Base-by-base conservation (phyloP, 2,113 vertebrate genomes). In the Micronisus gabar region DNA sequence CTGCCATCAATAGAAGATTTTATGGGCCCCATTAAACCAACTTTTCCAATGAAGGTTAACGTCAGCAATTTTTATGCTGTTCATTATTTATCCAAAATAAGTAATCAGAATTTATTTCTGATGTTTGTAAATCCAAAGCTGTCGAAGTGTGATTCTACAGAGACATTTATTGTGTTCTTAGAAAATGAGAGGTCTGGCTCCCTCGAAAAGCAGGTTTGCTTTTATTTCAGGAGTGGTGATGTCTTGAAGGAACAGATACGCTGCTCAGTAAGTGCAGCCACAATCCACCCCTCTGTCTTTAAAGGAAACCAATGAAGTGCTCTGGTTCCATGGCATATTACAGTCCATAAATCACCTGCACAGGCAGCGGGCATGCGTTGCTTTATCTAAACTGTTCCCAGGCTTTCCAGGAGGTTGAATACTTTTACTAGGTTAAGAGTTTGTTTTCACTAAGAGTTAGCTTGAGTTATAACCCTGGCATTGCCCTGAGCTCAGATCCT, bases 41-140 rank as follows among this genome's bases (percentile, higher is more conserved):
- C 96, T 98, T 98, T 95, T 97, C 93, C 96, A 95, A 93, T 68
- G 88, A 97, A 97, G 92, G 95, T 98, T 97, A 95, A 96, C 53
- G 29, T 98, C 98, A 98, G 97, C 94, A 79, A 81, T 95, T 98
- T 97, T 98, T 96, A 96, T 93, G 85, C 81, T 92, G 73, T 96
- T 97, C 92, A 94, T 97, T 97, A 97, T 97, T 97, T 97, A 97
- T 97, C 93, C 88, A 98, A 96, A 98, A 97, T 97, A 98, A 98
- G 97, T 98, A 98, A 95, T 92, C 91, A 89, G 93, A 97, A 98
- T 98, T 97, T 97, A 93, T 91, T 90, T 97, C 73, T 92, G 85
- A 66, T 53, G 47, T 68, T 93, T 93, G 21, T 86, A 94, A 87
- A 94, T 88, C 62, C 53, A 62, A 81, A 94, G 50, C 29, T 78